Conservation (phyloP, 2,888 invertebrate genomes). For the Leptopilina syphax region DNA sequence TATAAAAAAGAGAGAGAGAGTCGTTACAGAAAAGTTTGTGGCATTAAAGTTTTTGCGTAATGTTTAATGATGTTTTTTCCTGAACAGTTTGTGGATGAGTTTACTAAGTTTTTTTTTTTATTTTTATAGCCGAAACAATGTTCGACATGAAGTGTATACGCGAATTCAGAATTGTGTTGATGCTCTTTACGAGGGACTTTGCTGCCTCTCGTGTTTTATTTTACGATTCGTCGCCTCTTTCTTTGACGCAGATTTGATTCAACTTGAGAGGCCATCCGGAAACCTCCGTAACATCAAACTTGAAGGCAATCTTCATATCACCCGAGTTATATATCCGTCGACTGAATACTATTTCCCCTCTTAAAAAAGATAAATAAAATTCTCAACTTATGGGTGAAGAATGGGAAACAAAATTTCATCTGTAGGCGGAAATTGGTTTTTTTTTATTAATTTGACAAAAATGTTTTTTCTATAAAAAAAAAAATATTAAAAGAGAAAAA, state of each 20-base stretch:
- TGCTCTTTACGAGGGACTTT: conserved; percentile 49
- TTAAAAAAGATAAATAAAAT: conserved; percentile 11
- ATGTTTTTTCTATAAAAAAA: too few species aligned
- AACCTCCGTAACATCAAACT: conserved; percentile 32
- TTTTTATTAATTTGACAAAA: too few species aligned
- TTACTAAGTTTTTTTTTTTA: conserved; percentile 24
- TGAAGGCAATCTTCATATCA: conserved; percentile 21
- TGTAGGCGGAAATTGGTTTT: too few species aligned
- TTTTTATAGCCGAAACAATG: conserved; percentile 31
- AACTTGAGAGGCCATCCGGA: conserved; percentile 59
- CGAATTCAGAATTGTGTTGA: conserved; percentile 31
- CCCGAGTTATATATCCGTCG: not conserved
- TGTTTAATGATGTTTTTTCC: not conserved
- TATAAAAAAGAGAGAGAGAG: not conserved
- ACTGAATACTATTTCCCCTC: not conserved
- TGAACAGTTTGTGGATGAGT: conserved; percentile 1
- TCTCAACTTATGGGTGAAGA: not conserved
- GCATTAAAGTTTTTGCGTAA: not conserved
- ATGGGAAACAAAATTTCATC: too few species aligned
- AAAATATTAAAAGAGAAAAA: too few species aligned
- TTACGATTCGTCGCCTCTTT: conserved; percentile 66
- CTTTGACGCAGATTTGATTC: conserved; percentile 63
- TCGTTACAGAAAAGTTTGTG: not conserved
- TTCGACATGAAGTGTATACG: conserved; percentile 33
- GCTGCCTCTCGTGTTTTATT: conserved; percentile 57